Base-by-base conservation (phyloP, 1,140 invertebrate genomes). In the Drosophila burlai region DNA sequence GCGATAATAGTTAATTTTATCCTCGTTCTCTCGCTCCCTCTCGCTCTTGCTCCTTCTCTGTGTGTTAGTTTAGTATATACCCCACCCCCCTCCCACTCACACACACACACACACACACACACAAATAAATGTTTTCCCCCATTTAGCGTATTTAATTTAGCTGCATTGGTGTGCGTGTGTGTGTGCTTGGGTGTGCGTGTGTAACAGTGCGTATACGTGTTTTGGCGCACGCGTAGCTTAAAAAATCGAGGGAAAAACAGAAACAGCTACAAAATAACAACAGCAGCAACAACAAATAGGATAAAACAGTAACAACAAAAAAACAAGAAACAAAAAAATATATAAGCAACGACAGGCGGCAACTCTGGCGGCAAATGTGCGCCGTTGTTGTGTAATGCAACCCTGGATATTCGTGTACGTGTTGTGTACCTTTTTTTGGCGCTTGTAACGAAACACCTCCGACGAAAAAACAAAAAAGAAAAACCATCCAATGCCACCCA, bases 381-480 rank as follows among this genome's bases (percentile, higher is more conserved):
- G 87, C 76, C 91, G 83, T 57, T 92, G 91, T 92, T 92, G 90
- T 92, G 90, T 92, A 83, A 92, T 92, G 91, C 91, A 92, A 92
- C 91, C 91, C 91, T 92, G 91, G 91, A 92, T 92, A 57, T 92
- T 92, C 91, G 91, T 92, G 91, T 91, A 91, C 91, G 85, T 89
- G 84, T 90, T 89, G 84, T 90, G 83, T 80, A 83, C 84, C 76
- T 78, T 78, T 78, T 81, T 91, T 91, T 92, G 86, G 91, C 91
- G 83, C 89, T 91, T 85, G 75, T 85, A 90, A 80, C 75, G 72
- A 90, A 89, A 85, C 66, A 85, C 74, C 74, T 83, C 46, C 74
- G 36, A 62, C 74, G 26, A 69, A 52, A 29, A n/a, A 50, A 49
- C 29, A 26, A 29, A 11, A 50, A 40, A 46, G 18, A 40, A 57